Percentiles rank a stretch among this genome's conserved stretches.
phyloP scores from a whole-genome alignment of 1,140 invertebrate genomes.

The Ceratosolen solmsi region DNA sequence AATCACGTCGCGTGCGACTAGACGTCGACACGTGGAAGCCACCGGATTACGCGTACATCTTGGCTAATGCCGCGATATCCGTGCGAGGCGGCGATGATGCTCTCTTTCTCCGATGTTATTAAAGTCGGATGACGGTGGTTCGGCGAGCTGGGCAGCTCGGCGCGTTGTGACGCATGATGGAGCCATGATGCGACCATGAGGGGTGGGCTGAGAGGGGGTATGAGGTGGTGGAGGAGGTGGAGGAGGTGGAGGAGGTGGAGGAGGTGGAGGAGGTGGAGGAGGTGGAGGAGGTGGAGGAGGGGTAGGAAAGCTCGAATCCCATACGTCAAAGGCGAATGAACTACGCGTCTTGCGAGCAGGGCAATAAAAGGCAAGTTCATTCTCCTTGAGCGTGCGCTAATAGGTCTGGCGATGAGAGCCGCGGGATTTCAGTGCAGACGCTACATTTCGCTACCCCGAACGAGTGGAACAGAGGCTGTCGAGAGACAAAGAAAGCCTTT shows the following conservation, averaged over 20 bases:
- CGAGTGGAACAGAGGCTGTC: background rate
- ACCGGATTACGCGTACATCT: too few relatives aligned
- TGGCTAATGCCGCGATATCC: too few relatives aligned
- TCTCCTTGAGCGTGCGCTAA: constrained; percentile 59
- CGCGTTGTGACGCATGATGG: too few relatives aligned
- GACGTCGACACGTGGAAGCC: too few relatives aligned
- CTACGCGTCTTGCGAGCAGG: constrained; percentile 53
- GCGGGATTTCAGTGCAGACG: constrained; percentile 42
- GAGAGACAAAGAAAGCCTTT: constrained; percentile 60
- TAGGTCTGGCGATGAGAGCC: constrained; percentile 47
- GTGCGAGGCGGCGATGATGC: too few relatives aligned
- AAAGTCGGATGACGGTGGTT: too few relatives aligned
- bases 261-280: background rate
- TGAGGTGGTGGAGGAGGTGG: too few relatives aligned
- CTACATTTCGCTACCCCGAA: constrained; percentile 5
- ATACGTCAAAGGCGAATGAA: constrained; percentile 60
- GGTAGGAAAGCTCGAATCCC: constrained; percentile 1
- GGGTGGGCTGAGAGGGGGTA: background rate
- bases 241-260: background rate
- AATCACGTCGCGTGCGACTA: too few relatives aligned
- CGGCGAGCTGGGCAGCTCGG: too few relatives aligned
- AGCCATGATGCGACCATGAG: background rate
- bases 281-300: background rate
- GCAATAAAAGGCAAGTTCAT: constrained; percentile 60
- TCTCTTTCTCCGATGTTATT: too few relatives aligned